These are phyloP conservation scores for Aldrovandia affinis DNA, from an alignment of 2,797 vertebrate genomes.

Conservation along the genomic window DNA sequence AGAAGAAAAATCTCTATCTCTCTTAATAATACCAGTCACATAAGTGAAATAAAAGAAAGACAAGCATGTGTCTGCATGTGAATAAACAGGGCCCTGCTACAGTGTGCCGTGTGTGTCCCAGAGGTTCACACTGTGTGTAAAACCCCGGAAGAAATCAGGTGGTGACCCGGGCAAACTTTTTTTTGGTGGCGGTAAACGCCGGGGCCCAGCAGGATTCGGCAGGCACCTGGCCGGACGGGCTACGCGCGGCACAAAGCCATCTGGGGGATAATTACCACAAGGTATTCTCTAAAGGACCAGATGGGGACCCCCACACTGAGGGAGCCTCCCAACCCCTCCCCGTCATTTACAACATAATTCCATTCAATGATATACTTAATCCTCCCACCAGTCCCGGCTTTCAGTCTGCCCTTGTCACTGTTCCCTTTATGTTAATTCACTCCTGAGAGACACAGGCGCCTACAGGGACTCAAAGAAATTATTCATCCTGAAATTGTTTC, in stretches of 20 bases:
- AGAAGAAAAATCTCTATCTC: too few relatives aligned
- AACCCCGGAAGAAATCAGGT: conserved; percentile 83
- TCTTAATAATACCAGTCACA: background rate
- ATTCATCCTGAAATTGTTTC: conserved; percentile 97
- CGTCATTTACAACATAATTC: conserved; percentile 98
- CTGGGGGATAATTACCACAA: conserved; percentile 99
- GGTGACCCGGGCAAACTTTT: conserved; percentile 88
- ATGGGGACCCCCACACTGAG: conserved; percentile 89
- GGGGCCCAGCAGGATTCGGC: conserved; percentile 88
- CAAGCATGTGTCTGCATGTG: conserved; percentile 42
- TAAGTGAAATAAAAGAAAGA: background rate
- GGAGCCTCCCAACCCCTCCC: conserved; percentile 81
- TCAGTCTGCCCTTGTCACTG: conserved; percentile 85
- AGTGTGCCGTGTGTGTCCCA: too few relatives aligned
- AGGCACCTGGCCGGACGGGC: conserved; percentile 96
- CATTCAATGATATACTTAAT: conserved; percentile 99
- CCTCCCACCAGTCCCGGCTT: conserved; percentile 97
- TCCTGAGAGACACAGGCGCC: conserved; percentile 75
- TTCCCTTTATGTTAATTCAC: conserved; percentile 98
- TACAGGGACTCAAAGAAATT: conserved; percentile 87
- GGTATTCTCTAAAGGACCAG: conserved; percentile 99
- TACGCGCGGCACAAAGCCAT: conserved; percentile 88
- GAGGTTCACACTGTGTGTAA: conserved; percentile 74
- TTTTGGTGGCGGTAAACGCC: conserved; percentile 84
- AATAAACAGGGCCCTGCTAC: conserved; percentile 44